Evolutionary conservation across 2,113 vertebrate species (phyloP), one percentile per base, ranked within the genome.

Genomic region (Climacteris rufus): DNA sequence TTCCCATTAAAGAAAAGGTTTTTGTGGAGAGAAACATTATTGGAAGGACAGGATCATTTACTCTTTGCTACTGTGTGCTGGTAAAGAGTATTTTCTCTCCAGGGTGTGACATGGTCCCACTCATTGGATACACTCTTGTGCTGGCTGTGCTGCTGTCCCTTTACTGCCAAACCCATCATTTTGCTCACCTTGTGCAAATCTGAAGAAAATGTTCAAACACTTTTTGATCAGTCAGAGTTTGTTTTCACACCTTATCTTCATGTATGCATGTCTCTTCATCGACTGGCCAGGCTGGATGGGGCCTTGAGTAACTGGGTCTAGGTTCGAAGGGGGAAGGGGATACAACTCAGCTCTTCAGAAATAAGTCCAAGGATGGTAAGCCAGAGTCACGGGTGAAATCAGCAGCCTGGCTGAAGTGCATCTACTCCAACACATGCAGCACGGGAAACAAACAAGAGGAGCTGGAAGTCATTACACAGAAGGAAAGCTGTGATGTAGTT

Each of bases 81-180:
- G 70, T 40, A 13, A 13, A 42, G 30, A 63, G 40, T 30, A 6
- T 45, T 47, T 71, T 35, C 49, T 25, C 20, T 37, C 4, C 33
- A n/a, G 25, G 35, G 40, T 47, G 40, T 33, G 31, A 4, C 40
- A 13, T 17, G 35, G 59, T 44, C 44, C 24, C 47, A 24, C 59
- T 47, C 31, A 16, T 13, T 23, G 9, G 16, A 17, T 28, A 49
- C 2, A 10, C 50, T 72, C 42, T 13, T 7, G 4, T 0, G 3
- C 17, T 87, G 60, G 4, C 53, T n/a, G 27, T 56, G 77, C 30
- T 30, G 4, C 35, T 52, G 15, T 31, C 33, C 28, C 33, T 83
- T 49, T 31, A 7, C n/a, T 7, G 6, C 57, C 81, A 33, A 71
- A 4, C 1, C 2, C 25, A n/a, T 16, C 2, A 1, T 47, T 89